These are phyloP conservation scores for Argyra leucocephala DNA, from an alignment of 2,888 invertebrate genomes.

Conservation along the genomic window DNA sequence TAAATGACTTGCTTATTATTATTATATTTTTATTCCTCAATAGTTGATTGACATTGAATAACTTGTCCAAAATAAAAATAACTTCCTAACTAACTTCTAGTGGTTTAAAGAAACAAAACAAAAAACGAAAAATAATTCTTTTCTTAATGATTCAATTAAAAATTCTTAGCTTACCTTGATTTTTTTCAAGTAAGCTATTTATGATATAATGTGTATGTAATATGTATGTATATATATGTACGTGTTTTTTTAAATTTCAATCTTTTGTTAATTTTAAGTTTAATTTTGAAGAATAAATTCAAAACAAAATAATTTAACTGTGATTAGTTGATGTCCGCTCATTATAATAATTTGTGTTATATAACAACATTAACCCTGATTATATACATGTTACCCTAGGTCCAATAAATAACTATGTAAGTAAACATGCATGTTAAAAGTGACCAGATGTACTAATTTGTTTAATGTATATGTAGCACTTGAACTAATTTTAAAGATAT, in stretches of 20 bases:
- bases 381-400: too few species aligned
- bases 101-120: background rate
- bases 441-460: too few species aligned
- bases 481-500: too few species aligned
- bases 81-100: constrained; percentile 1
- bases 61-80: background rate
- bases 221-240: background rate
- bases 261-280: too few species aligned
- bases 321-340: too few species aligned
- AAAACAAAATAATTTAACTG: too few species aligned
- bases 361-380: too few species aligned
- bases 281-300: too few species aligned
- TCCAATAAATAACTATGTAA: too few species aligned
- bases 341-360: background rate
- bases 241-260: background rate
- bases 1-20: constrained; percentile 4
- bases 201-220: background rate
- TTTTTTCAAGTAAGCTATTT: background rate
- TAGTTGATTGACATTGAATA: background rate
- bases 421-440: too few species aligned
- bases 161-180: background rate
- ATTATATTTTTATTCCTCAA: background rate
- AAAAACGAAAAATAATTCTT: background rate
- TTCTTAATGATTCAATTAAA: background rate
- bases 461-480: too few species aligned